Conservation (phyloP, 2,113 vertebrate species). For the Crotalus horridus region DNA sequence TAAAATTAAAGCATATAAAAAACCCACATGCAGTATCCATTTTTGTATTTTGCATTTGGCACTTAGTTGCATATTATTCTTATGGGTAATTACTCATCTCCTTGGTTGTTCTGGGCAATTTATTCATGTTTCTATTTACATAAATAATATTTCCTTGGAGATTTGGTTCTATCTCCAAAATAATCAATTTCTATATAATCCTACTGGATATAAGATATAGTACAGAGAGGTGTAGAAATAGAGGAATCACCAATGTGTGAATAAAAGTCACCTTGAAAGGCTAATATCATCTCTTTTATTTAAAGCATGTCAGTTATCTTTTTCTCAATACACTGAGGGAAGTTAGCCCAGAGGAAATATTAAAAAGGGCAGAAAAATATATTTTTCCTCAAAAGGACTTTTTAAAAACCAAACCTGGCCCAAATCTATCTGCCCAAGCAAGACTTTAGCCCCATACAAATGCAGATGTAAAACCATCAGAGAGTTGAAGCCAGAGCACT, state of each 20-base stretch:
- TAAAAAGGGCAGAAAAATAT: too few species aligned
- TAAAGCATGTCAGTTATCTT: constrained; percentile 22
- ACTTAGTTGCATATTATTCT: constrained; percentile 61
- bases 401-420: too few species aligned
- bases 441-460: too few species aligned
- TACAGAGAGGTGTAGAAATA: constrained; percentile 47
- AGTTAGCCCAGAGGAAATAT: too few species aligned
- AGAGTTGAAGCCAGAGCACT: too few species aligned
- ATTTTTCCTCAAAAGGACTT: too few species aligned
- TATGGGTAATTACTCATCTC: constrained; percentile 65
- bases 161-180: constrained; percentile 57
- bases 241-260: constrained; percentile 60
- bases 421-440: too few species aligned
- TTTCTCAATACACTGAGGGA: background rate
- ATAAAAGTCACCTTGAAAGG: constrained; percentile 68
- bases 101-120: constrained; percentile 56
- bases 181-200: constrained; percentile 64
- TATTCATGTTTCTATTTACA: constrained; percentile 56
- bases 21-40: constrained; percentile 46
- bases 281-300: constrained; percentile 38
- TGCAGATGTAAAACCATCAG: too few species aligned
- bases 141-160: constrained; percentile 56
- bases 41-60: constrained; percentile 52
- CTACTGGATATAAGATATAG: constrained; percentile 52
- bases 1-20: constrained; percentile 46